Conservation (phyloP, 2,797 vertebrate genomes). For the Mus spretus region DNA sequence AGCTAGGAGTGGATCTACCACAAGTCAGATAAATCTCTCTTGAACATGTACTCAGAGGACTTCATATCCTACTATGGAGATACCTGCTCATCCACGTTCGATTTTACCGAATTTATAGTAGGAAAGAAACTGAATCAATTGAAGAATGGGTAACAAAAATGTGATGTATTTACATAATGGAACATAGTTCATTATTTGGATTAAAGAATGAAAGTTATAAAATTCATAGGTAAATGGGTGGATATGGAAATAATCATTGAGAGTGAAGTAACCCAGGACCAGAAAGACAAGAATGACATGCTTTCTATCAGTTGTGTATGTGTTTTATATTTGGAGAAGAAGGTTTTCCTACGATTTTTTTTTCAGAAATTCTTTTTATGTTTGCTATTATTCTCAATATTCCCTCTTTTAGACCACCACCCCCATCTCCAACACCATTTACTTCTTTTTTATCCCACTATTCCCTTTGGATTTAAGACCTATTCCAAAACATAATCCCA, state of each 20-base stretch:
- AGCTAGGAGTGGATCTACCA: background rate
- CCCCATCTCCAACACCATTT: too few relatives aligned
- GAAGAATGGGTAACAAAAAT: too few relatives aligned
- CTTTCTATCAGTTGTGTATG: background rate
- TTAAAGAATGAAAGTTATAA: background rate
- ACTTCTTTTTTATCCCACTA: background rate
- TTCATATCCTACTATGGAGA: background rate
- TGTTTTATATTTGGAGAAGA: background rate
- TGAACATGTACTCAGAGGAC: background rate
- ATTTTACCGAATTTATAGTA: background rate
- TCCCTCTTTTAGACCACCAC: background rate
- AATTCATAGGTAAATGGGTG: background rate
- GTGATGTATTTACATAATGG: background rate
- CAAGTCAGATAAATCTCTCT: background rate
- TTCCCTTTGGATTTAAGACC: background rate
- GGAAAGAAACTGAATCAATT: background rate
- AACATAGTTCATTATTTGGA: background rate
- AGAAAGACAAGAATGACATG: background rate
- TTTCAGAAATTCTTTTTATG: background rate
- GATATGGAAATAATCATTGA: background rate
- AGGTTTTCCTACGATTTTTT: background rate
- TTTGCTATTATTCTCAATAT: background rate
- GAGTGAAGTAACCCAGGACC: background rate
- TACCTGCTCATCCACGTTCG: background rate
- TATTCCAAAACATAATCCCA: background rate